These are phyloP conservation scores for Neopipo cinnamomea DNA, from an alignment of 2,113 vertebrate genomes.

Conservation along the genomic window DNA sequence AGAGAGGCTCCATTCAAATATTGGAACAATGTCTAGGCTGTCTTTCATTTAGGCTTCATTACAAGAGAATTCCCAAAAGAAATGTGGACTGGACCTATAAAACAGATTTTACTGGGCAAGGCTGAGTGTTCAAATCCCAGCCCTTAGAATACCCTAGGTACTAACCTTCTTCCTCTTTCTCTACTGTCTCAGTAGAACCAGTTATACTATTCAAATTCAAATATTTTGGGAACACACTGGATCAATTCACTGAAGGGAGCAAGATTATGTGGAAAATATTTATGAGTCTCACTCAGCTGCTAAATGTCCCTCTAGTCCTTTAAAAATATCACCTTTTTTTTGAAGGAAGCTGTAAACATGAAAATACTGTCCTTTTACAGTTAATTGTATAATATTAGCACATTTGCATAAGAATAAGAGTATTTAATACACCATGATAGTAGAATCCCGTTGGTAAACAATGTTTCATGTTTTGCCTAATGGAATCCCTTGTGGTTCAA, in stretches of 20 bases:
- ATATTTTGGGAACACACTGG: not conserved
- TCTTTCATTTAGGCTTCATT: not conserved
- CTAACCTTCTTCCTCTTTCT: not conserved
- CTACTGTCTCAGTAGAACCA: not conserved
- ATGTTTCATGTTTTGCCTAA: not conserved
- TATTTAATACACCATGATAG: not conserved
- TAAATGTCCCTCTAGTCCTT: not conserved
- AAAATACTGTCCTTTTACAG: not conserved
- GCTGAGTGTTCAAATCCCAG: not conserved
- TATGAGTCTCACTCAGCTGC: not conserved
- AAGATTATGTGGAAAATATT: not conserved
- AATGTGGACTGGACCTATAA: not conserved
- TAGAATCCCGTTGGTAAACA: not conserved
- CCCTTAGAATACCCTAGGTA: not conserved
- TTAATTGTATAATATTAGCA: not conserved
- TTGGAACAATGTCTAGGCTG: not conserved
- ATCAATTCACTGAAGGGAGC: not conserved
- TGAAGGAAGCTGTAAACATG: not conserved
- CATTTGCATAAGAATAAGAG: not conserved
- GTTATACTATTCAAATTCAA: not conserved
- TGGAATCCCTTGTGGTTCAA: not conserved
- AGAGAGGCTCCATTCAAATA: not conserved
- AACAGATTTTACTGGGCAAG: not conserved
- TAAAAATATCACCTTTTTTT: fast-evolving
- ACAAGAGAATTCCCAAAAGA: not conserved